Conservation (phyloP, 2,113 vertebrate genomes). For the Fregetta grallaria region DNA sequence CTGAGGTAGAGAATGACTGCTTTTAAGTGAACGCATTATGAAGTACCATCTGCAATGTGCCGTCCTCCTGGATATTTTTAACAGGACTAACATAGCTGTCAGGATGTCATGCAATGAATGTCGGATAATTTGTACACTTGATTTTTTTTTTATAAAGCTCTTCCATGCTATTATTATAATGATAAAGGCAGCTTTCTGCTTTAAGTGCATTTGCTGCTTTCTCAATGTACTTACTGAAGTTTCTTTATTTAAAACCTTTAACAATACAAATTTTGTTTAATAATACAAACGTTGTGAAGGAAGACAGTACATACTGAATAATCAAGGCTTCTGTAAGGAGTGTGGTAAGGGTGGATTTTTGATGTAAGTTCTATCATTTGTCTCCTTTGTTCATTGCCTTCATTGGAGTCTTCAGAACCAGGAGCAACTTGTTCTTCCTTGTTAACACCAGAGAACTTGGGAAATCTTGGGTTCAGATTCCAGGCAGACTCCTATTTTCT, state of each 20-base stretch:
- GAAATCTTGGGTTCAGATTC: neutral
- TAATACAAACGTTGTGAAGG: neutral
- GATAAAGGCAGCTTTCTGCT: constrained; percentile 24
- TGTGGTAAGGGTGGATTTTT: neutral
- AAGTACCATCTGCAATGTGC: constrained; percentile 63
- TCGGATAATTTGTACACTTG: constrained; percentile 54
- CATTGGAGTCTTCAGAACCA: neutral
- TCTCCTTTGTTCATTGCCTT: neutral
- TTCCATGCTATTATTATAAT: constrained; percentile 42
- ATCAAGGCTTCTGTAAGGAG: neutral
- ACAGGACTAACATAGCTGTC: constrained; percentile 67
- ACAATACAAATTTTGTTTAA: constrained; percentile 1
- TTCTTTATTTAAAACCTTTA: constrained; percentile 9
- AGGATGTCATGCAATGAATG: constrained; percentile 62
- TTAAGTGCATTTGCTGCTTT: constrained; percentile 25
- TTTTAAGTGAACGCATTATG: constrained; percentile 47
- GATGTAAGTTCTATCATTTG: neutral
- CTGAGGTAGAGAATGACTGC: constrained; percentile 50
- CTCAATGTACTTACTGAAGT: neutral
- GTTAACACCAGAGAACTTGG: neutral
- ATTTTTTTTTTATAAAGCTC: neutral
- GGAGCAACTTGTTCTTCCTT: neutral
- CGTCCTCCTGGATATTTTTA: constrained; percentile 65
- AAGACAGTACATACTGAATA: neutral
- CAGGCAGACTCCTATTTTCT: neutral